A percentile compares a stretch with the other conserved stretches of the same genome.
These are phyloP conservation scores for Chaenodraco wilsoni DNA, from an alignment of 2,797 vertebrate species.

Conservation along the genomic window DNA sequence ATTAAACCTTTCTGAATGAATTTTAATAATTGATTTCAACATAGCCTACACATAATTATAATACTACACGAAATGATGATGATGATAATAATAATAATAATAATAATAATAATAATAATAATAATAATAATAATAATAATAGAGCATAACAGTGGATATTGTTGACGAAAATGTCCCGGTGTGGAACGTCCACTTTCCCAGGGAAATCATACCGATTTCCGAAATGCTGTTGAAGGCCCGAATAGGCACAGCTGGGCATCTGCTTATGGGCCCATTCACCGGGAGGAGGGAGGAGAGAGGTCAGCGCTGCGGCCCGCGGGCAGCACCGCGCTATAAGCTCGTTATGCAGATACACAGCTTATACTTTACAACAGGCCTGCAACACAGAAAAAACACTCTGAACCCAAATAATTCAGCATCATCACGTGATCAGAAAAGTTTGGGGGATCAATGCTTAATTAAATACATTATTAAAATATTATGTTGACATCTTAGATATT, in stretches of 20 bases:
- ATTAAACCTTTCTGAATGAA: neutral
- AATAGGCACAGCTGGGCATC: constrained; percentile 88
- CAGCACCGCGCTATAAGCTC: constrained; percentile 64
- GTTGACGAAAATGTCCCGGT: constrained; percentile 25
- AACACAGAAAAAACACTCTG: neutral
- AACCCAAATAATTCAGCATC: neutral
- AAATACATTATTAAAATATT: neutral
- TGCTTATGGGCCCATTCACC: constrained; percentile 84
- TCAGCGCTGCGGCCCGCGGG: constrained; percentile 73
- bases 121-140: constrained; percentile 7
- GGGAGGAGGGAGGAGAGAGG: constrained; percentile 78
- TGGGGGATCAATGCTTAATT: neutral
- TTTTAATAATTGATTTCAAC: neutral
- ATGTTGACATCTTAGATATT: neutral
- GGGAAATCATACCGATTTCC: constrained; percentile 91
- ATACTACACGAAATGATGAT: neutral
- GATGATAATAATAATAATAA: too few species aligned
- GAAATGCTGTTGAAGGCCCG: constrained; percentile 89
- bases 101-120: too few species aligned
- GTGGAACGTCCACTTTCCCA: constrained; percentile 83
- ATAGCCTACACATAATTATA: neutral
- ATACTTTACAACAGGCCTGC: constrained; percentile 28
- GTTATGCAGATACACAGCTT: constrained; percentile 55
- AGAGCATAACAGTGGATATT: constrained; percentile 8
- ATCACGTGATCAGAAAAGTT: constrained; percentile 8